These are phyloP conservation scores for Mesochorus sp. DNA, from an alignment of 2,888 invertebrate genomes.

Conservation along the genomic window DNA sequence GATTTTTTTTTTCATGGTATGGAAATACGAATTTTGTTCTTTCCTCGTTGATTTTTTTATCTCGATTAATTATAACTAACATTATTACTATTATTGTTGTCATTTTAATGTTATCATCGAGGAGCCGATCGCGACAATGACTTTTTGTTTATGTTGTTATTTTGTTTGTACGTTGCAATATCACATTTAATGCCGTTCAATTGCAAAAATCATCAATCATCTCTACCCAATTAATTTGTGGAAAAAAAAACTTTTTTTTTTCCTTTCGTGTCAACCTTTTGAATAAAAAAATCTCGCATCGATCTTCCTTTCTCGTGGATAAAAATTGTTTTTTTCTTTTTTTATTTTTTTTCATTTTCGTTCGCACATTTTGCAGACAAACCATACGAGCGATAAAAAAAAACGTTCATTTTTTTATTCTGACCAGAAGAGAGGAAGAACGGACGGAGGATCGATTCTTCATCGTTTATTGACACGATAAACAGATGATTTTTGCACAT, in stretches of 20 bases:
- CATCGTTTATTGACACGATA: neutral
- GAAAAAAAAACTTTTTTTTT: neutral
- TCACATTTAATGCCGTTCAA: slow-evolving; percentile 79
- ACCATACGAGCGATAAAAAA: neutral
- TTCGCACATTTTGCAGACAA: neutral
- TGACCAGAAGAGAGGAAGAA: slow-evolving; percentile 33
- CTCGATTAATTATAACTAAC: slow-evolving; percentile 19
- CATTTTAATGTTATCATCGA: slow-evolving; percentile 47
- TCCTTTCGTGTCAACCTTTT: neutral
- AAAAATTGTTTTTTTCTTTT: neutral
- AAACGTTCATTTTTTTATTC: slow-evolving; percentile 8
- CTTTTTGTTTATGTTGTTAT: slow-evolving; percentile 28
- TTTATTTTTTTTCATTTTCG: neutral
- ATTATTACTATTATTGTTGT: slow-evolving; percentile 50
- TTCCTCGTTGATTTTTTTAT: slow-evolving; percentile 12
- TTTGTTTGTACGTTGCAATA: slow-evolving; percentile 79
- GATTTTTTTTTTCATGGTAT: slow-evolving; percentile 16
- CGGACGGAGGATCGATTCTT: slow-evolving; percentile 41
- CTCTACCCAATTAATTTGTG: neutral
- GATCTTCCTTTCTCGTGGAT: slow-evolving; percentile 38
- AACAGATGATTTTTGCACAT: neutral
- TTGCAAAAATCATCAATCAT: slow-evolving; percentile 15
- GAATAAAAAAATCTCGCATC: slow-evolving; percentile 42
- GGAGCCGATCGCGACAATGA: slow-evolving; percentile 70
- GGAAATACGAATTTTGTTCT: neutral